Base-by-base conservation (phyloP, 2,113 vertebrate genomes). In the Mobula birostris region DNA sequence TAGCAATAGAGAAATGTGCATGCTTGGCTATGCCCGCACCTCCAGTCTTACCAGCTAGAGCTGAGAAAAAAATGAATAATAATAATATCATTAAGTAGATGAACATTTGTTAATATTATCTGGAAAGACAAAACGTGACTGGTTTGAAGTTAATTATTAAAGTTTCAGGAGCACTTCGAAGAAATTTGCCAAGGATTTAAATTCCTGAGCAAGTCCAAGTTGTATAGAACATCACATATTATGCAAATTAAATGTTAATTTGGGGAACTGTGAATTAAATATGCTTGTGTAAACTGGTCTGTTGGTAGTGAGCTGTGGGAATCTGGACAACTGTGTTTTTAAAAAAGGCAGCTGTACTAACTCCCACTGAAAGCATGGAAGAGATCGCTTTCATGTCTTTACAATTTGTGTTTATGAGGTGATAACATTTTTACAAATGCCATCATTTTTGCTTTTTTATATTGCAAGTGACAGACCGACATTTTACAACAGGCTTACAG, bases 221-320 rank as follows among this genome's bases (percentile, higher is more conserved):
- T 98, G 98, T 98, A 98, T 96, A 98, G 96, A 97, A 97, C 97
- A 98, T 97, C 98, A 98, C 98, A 98, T 98, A 98, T 98, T 98
- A 99, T 99, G 98, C 98, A 99, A 98, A 99, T 99, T 96, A 98
- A 97, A 99, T 99, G 98, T 98, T 98, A 99, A 99, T 98, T 98
- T 98, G 97, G 96, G 95, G 96, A 98, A 97, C 97, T 97, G 97
- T 98, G 97, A 98, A 97, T 98, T 98, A 97, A 98, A 97, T 97
- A 97, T 97, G 97, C 96, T 97, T 97, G 97, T 98, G 98, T 97
- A 98, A 97, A 98, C 97, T 97, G 97, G 97, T 96, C 97, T 96
- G 97, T 97, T 98, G 97, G 97, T 98, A 97, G 96, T 97, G 96
- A 97, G 98, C 97, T 99, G 98, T 98, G 98, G 98, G 98, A 99